Percentiles rank a stretch among this genome's conserved stretches.
Evolutionary conservation across 2,113 vertebrate genomes (phyloP).

Genomic region (Meles meles): DNA sequence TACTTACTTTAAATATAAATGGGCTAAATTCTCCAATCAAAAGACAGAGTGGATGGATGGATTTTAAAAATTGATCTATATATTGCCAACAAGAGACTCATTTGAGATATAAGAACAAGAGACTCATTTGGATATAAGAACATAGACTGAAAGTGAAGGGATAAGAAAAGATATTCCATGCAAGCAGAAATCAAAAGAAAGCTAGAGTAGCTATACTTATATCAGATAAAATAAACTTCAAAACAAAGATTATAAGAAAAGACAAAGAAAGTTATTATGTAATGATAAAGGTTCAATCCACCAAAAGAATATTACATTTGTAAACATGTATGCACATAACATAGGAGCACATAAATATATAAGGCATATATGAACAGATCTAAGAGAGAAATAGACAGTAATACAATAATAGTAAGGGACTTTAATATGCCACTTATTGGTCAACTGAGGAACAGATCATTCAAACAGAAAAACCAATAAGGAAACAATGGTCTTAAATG

Average conservation of each 20-base stretch:
- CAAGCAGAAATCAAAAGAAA: neutral
- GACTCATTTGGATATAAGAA: neutral
- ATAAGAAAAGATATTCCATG: neutral
- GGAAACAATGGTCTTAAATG: neutral
- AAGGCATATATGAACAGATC: neutral
- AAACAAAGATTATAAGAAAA: neutral
- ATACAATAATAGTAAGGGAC: neutral
- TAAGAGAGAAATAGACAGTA: neutral
- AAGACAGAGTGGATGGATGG: neutral
- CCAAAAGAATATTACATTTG: neutral
- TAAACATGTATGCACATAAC: neutral
- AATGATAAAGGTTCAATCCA: neutral
- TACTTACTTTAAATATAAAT: neutral
- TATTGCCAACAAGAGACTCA: neutral
- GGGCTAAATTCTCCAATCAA: neutral
- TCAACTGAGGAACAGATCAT: neutral
- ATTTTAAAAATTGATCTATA: neutral
- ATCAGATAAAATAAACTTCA: neutral
- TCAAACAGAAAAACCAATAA: neutral
- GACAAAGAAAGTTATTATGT: neutral
- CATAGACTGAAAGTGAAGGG: neutral
- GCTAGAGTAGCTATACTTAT: neutral
- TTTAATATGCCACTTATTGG: neutral
- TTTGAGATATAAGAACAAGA: neutral
- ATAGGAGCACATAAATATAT: neutral